phyloP scores from a whole-genome alignment of 2,888 invertebrate genomes.

The Nephrocerus scutellatus region DNA sequence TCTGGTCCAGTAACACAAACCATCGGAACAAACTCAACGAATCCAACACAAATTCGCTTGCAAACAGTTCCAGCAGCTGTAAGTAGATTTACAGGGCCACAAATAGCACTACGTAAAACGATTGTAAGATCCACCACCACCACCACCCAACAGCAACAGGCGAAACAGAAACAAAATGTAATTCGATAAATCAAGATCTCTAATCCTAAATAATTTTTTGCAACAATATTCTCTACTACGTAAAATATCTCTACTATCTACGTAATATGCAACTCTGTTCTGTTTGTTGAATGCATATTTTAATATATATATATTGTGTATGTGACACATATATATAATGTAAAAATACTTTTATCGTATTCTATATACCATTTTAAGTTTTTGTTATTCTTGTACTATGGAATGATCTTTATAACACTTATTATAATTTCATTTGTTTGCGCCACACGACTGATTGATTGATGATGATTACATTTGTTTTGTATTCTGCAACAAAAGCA shows the following conservation, averaged over 20 bases:
- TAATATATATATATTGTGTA: no score
- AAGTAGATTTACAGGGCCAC: constrained; percentile 66
- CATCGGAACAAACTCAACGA: constrained; percentile 53
- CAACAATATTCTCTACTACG: constrained; percentile 19
- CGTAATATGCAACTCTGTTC: constrained; percentile 12
- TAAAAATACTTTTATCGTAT: no score
- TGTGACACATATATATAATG: no score
- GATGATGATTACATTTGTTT: no score
- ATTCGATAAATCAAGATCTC: constrained; percentile 28
- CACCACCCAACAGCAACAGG: constrained; percentile 37
- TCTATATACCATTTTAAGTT: no score
- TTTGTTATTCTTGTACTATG: no score
- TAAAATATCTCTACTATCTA: no score
- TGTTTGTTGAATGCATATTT: no score
- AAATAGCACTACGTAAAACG: constrained; percentile 57
- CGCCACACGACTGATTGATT: no score
- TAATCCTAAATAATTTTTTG: constrained; percentile 12
- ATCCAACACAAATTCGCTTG: constrained; percentile 70
- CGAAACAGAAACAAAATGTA: constrained; percentile 47
- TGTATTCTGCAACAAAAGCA: no score
- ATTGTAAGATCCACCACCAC: constrained; percentile 47
- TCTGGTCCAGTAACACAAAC: constrained; percentile 51
- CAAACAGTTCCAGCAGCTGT: constrained; percentile 82
- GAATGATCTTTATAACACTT: no score
- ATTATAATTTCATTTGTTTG: no score